A percentile compares a stretch with the other conserved stretches of the same genome.
Evolutionary conservation across 2,797 vertebrate genomes (phyloP).

Genomic region (Pristis pectinata): DNA sequence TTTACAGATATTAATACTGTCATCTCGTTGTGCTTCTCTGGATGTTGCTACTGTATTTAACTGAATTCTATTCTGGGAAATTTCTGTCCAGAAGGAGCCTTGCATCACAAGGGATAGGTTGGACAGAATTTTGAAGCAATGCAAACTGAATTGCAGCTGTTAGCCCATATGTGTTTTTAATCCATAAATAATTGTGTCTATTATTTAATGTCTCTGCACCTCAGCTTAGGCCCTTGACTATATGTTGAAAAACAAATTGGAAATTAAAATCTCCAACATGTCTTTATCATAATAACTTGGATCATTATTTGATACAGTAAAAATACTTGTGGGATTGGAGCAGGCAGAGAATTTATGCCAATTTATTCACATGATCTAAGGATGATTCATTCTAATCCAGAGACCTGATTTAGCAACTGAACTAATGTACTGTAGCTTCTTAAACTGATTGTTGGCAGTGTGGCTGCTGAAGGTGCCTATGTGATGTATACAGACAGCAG

Average conservation of each 20-base stretch:
- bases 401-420: neutral
- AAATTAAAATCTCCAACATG: neutral
- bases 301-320: neutral
- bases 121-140: neutral
- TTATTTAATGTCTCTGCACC: neutral
- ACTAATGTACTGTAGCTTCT: neutral
- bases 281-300: neutral
- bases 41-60: neutral
- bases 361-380: neutral
- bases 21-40: neutral
- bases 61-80: neutral
- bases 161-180: neutral
- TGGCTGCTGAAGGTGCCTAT: neutral
- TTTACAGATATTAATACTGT: neutral
- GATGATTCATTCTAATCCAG: neutral
- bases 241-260: neutral
- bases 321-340: neutral
- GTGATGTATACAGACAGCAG: neutral
- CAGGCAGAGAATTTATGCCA: neutral
- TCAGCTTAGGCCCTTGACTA: neutral
- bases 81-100: neutral
- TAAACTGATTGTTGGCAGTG: neutral
- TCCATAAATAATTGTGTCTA: neutral
- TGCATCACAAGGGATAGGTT: neutral
- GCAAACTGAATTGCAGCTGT: neutral